These are phyloP conservation scores for Sparidentex hasta DNA, from an alignment of 2,797 vertebrate genomes.

Conservation along the genomic window DNA sequence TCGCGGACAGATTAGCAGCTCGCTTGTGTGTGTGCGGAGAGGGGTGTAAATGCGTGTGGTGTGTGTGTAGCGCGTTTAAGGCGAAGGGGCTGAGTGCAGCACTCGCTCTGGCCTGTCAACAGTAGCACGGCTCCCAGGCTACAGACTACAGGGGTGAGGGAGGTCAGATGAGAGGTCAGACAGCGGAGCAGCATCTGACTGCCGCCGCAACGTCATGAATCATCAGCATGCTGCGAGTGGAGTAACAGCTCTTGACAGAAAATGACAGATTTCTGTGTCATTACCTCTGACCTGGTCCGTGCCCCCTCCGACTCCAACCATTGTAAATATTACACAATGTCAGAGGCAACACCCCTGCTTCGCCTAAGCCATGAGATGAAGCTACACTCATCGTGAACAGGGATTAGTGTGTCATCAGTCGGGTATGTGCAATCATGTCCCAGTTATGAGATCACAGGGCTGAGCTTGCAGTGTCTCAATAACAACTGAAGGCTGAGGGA, in stretches of 20 bases:
- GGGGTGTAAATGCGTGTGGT: slow-evolving; percentile 9
- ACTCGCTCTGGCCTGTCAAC: slow-evolving; percentile 70
- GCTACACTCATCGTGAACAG: slow-evolving; percentile 67
- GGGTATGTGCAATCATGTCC: slow-evolving; percentile 81
- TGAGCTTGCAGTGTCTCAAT: slow-evolving; percentile 74
- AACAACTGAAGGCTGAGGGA: slow-evolving; percentile 73
- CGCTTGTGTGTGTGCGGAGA: slow-evolving; percentile 32
- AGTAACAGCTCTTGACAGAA: slow-evolving; percentile 46
- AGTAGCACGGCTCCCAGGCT: slow-evolving; percentile 61
- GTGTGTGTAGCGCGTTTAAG: slow-evolving; percentile 45
- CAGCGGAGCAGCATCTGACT: slow-evolving; percentile 35
- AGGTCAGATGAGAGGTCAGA: slow-evolving; percentile 61
- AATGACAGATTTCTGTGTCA: slow-evolving; percentile 64
- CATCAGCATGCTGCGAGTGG: slow-evolving; percentile 40
- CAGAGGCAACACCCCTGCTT: slow-evolving; percentile 80
- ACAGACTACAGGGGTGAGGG: slow-evolving; percentile 43
- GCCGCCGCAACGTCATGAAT: slow-evolving; percentile 36
- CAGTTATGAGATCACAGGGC: slow-evolving; percentile 84
- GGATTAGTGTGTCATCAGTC: slow-evolving; percentile 82
- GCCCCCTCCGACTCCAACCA: slow-evolving; percentile 48
- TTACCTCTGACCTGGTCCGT: slow-evolving; percentile 42
- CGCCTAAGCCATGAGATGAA: slow-evolving; percentile 67
- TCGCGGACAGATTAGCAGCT: slow-evolving; percentile 85
- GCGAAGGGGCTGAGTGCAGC: slow-evolving; percentile 51
- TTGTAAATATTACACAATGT: slow-evolving; percentile 77